Evolutionary conservation across 1,140 invertebrate genomes (phyloP), one percentile per base, ranked within the genome.

Genomic region (Caerostris darwini): DNA sequence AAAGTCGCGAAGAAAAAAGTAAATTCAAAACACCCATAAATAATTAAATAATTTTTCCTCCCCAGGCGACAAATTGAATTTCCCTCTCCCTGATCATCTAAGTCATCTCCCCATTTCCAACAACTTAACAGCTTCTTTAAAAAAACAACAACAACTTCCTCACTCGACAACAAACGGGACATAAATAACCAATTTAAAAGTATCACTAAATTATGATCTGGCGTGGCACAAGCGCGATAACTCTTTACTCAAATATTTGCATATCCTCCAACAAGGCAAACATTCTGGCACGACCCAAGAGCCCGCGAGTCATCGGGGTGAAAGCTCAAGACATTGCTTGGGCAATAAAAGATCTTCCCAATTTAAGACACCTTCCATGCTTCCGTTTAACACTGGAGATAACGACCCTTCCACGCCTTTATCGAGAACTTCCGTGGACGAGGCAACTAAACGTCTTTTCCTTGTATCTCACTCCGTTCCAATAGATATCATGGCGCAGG

Each of bases 311-410:
- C 14, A 12, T 67, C 61, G 5, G 14, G 61, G 61, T 3, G 61
- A 64, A n/a, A 14, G 67, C 67, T 50, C 34, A 77, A 77, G 69
- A 77, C 69, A 67, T n/a, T 67, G 69, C 69, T 53, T 7, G 53
- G 14, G 82, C 82, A 83, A 83, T 83, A 83, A 83, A 83, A 83
- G 82, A 83, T 58, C 82, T 17, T 10, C 54, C 12, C 82, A 83
- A 83, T 83, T 83, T 83, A 83, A 83, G 82, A 58, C 82, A 83
- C 82, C 82, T 83, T 56, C 54, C n/a, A n/a, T 54, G 82, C 82
- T 83, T 83, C 82, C 82, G 82, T 17, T 83, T 58, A 83, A 56
- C 82, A 83, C 54, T 58, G 14, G 17, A 57, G 82, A 83, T 83
- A 83, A 83, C 82, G 82, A 77, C 69, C 69, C 19, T 53, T 77